Evolutionary conservation across 2,797 vertebrate species (phyloP).

Genomic region (Chiroxiphia lanceolata): DNA sequence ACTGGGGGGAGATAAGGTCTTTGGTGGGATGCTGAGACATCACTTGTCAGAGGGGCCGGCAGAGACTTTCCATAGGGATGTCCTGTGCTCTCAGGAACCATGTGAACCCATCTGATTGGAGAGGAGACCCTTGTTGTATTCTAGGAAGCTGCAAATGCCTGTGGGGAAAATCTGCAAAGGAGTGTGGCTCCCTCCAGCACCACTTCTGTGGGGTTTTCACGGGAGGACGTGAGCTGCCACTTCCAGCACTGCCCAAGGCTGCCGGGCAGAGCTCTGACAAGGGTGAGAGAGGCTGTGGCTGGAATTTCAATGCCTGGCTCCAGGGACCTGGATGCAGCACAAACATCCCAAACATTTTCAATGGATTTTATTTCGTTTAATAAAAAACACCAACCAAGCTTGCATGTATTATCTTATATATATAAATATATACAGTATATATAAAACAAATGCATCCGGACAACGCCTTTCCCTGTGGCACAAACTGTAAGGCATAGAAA

Average conservation of each 20-base stretch:
- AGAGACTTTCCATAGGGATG: not conserved
- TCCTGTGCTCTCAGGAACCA: not conserved
- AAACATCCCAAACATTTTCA: constrained; percentile 52
- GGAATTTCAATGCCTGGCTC: not conserved
- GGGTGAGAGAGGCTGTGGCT: not conserved
- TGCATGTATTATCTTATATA: constrained; percentile 79
- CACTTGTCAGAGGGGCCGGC: not conserved
- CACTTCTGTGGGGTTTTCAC: not conserved
- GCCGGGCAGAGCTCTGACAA: not conserved
- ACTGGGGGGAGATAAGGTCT: not conserved
- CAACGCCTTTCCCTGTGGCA: constrained; percentile 81
- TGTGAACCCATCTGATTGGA: not conserved
- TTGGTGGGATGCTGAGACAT: not conserved
- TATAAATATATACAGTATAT: constrained; percentile 82
- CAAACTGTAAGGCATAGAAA: constrained; percentile 73
- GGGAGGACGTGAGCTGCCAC: not conserved
- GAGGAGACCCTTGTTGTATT: not conserved
- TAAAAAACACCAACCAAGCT: constrained; percentile 77
- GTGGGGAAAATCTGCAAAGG: not conserved
- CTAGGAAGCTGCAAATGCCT: not conserved
- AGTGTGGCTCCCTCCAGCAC: not conserved
- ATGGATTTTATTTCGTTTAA: constrained; percentile 69
- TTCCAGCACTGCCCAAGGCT: not conserved
- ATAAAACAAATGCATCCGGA: constrained; percentile 78
- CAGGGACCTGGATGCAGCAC: constrained; percentile 44